A percentile compares a stretch with the other conserved stretches of the same genome.
Conservation (phyloP, 2,113 vertebrate species). For the Pavo muticus region DNA sequence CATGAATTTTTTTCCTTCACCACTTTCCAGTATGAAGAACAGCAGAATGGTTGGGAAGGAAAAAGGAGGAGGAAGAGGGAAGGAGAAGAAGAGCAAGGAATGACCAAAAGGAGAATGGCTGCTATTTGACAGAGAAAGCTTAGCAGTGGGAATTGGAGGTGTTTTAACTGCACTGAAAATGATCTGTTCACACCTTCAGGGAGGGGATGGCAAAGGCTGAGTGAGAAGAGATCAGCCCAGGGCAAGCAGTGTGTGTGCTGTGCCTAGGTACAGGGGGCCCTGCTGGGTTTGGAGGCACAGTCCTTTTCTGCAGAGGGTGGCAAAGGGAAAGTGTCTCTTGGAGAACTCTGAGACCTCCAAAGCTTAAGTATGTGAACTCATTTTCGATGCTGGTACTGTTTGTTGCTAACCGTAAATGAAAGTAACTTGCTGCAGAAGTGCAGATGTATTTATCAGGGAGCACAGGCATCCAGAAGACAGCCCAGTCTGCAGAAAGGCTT, state of each 20-base stretch:
- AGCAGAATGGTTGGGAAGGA: background rate
- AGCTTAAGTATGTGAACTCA: background rate
- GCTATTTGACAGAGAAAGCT: background rate
- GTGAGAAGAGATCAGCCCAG: background rate
- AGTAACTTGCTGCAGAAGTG: background rate
- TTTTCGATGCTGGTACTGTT: rapidly evolving
- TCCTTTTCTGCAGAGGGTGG: background rate
- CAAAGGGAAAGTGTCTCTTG: background rate
- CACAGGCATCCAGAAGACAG: background rate
- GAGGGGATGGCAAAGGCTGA: background rate
- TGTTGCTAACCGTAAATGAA: background rate
- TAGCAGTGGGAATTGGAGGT: background rate
- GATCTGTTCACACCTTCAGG: background rate
- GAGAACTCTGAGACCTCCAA: background rate
- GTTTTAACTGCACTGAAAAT: background rate
- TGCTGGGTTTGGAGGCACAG: background rate
- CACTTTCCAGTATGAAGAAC: background rate
- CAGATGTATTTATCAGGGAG: background rate
- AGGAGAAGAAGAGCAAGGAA: background rate
- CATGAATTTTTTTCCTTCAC: rapidly evolving
- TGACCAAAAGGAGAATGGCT: background rate
- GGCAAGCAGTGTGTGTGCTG: background rate
- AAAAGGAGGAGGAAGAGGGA: background rate
- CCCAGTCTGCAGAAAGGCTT: background rate
- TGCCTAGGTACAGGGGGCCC: background rate